These are phyloP conservation scores for Hippocampus kuda DNA, from an alignment of 2,797 vertebrate genomes.

Conservation along the genomic window DNA sequence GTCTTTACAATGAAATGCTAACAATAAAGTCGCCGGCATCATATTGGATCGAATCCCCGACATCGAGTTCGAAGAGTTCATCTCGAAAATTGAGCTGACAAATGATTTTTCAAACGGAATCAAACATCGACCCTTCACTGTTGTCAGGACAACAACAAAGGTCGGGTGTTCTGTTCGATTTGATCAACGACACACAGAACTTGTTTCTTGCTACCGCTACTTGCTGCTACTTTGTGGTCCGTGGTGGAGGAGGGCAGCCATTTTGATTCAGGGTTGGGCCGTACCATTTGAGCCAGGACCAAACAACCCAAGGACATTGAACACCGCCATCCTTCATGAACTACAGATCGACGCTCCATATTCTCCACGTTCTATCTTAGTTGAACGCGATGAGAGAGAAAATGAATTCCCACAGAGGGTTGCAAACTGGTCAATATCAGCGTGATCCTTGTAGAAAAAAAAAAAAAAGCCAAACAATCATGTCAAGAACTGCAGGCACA, in stretches of 20 bases:
- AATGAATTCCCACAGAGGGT: neutral
- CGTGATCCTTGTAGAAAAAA: neutral
- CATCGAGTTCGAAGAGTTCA: neutral
- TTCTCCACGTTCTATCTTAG: neutral
- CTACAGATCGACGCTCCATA: neutral
- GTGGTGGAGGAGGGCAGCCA: neutral
- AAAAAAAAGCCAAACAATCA: too few species aligned
- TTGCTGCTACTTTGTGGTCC: neutral
- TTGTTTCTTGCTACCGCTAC: neutral
- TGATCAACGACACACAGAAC: neutral
- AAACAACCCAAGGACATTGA: neutral
- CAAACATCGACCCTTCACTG: neutral
- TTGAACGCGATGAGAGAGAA: neutral
- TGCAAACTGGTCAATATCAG: neutral
- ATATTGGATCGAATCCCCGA: neutral
- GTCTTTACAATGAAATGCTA: neutral
- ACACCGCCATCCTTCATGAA: neutral
- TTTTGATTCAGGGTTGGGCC: neutral
- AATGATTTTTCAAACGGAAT: neutral
- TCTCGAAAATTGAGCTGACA: neutral
- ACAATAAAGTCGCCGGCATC: neutral
- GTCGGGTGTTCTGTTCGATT: neutral
- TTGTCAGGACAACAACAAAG: neutral
- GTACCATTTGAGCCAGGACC: neutral
- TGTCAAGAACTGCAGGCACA: too few species aligned